Evolutionary conservation across 1,140 invertebrate genomes (phyloP), one percentile per base, ranked within the genome.

Genomic region (Drosophila albomicans): DNA sequence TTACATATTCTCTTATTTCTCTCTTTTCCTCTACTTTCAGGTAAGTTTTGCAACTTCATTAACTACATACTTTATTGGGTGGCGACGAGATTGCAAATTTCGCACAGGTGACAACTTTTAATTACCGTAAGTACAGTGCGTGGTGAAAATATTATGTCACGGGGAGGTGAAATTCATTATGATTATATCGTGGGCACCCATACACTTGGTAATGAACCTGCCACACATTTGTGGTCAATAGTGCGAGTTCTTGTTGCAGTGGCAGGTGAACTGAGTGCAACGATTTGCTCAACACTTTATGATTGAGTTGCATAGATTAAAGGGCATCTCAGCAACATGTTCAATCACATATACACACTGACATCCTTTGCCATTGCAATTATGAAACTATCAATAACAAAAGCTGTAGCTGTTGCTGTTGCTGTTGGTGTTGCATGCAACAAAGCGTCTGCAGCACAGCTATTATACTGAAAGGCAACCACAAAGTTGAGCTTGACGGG

Each of bases 311-410:
- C 1, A 32, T 15, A 6, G 76, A 45, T 48, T 11, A 75, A 69
- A 71, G 76, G 62, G 62, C 58, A 25, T 20, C 43, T 41, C n/a
- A 28, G 13, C 75, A 70, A 64, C 67, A 61, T 76, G 67, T 70
- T 85, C 79, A 87, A 86, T 86, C 82, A 76, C 75, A 66, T 25
- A 25, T 75, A 70, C 38, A 69, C 56, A 67, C 51, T 73, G 82
- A 58, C 82, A 46, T 69, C 68, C 68, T 32, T 25, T 48, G 35
- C 30, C 6, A 8, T 10, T 46, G 63, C 57, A 67, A 67, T 72
- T 73, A 63, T 63, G 54, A 48, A 38, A 56, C 52, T 15, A 61
- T 30, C 38, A 62, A 84, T 80, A 43, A 41, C 61, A 7, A 13
- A 10, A 11, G 15, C 16, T 58, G 38, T 25, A 25, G 20, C 20